phyloP scores from a whole-genome alignment of 2,888 invertebrate species.

The Pterostichus madidus region DNA sequence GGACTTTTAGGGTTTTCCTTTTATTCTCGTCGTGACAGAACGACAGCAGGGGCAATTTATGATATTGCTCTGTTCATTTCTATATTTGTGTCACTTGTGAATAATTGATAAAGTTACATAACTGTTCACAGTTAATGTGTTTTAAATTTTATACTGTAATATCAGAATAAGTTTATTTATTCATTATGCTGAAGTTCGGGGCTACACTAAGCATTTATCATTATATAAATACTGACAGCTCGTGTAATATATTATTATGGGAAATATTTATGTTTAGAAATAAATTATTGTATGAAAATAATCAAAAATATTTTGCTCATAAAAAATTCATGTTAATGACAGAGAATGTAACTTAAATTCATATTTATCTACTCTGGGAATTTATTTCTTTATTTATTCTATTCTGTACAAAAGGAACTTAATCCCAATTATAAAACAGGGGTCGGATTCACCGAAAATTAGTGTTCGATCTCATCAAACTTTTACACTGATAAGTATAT shows the following conservation, averaged over 20 bases:
- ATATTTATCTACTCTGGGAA: neutral
- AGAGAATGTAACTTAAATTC: too few species aligned
- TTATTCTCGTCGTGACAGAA: conserved; percentile 41
- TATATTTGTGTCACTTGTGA: conserved; percentile 51
- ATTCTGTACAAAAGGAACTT: too few species aligned
- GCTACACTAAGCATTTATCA: conserved; percentile 30
- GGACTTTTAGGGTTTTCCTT: conserved; percentile 33
- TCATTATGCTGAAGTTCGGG: conserved; percentile 27
- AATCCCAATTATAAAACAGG: too few species aligned
- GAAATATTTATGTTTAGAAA: neutral
- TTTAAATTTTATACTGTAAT: conserved; percentile 48
- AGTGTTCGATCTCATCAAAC: too few species aligned
- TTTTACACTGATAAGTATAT: too few species aligned
- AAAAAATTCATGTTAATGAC: too few species aligned
- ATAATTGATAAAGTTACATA: conserved; percentile 53
- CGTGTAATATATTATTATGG: neutral
- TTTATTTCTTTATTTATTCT: neutral
- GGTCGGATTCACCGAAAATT: too few species aligned
- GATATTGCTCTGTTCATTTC: conserved; percentile 33
- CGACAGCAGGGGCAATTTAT: conserved; percentile 40
- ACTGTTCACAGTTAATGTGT: conserved; percentile 36
- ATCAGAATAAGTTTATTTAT: conserved; percentile 48
- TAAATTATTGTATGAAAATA: neutral
- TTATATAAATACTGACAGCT: conserved; percentile 23
- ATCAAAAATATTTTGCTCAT: neutral